Conservation (phyloP, 2,113 vertebrate species). For the Phycodurus eques region DNA sequence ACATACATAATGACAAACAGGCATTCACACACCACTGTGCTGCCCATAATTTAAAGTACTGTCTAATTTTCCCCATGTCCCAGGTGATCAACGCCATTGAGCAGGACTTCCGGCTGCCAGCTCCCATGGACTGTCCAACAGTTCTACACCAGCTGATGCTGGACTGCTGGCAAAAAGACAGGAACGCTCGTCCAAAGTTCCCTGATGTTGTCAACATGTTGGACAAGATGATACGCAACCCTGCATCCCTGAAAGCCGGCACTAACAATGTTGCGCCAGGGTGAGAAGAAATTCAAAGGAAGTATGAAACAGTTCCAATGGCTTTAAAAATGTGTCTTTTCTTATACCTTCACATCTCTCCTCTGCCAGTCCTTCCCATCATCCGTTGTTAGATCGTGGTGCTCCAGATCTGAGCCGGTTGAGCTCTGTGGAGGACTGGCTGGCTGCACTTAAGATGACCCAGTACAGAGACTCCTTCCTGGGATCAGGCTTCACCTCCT, state of each 20-base stretch:
- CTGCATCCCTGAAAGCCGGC: constrained; percentile 90
- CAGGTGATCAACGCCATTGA: constrained; percentile 99
- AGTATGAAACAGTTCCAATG: constrained; percentile 8
- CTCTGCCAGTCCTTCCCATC: constrained; percentile 83
- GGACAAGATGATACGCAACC: constrained; percentile 97
- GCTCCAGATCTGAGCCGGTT: constrained; percentile 90
- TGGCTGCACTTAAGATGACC: constrained; percentile 95
- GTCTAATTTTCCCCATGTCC: background rate
- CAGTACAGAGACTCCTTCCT: constrained; percentile 97
- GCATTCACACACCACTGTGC: background rate
- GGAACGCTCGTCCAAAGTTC: constrained; percentile 95
- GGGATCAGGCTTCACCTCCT: constrained; percentile 83
- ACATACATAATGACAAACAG: too few relatives aligned
- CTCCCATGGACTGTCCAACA: constrained; percentile 96
- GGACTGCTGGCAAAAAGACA: constrained; percentile 98
- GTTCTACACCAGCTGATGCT: constrained; percentile 97
- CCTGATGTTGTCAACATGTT: constrained; percentile 91
- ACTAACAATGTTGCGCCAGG: constrained; percentile 82
- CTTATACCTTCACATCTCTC: background rate
- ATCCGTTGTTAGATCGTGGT: constrained; percentile 89
- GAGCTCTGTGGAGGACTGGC: constrained; percentile 96
- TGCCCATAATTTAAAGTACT: background rate
- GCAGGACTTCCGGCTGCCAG: constrained; percentile 94
- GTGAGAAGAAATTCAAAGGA: constrained; percentile 54
- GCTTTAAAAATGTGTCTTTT: background rate